Percentiles rank a stretch among this genome's conserved stretches.
phyloP scores from a whole-genome alignment of 2,888 invertebrate species.

The Dexiosoma caninum region DNA sequence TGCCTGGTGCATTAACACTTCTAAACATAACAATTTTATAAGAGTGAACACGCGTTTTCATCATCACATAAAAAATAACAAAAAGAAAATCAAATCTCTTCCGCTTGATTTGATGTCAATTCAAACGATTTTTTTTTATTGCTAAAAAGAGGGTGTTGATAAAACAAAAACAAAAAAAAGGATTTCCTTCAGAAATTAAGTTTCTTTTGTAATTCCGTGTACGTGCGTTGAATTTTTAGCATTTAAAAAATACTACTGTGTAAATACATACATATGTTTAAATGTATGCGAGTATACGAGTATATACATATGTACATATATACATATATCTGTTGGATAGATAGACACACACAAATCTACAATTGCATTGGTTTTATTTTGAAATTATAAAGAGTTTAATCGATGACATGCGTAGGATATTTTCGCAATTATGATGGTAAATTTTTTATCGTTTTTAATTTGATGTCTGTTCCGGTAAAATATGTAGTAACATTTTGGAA shows the following conservation, averaged over 20 bases:
- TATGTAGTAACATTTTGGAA: background rate
- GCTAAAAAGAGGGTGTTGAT: conserved; percentile 43
- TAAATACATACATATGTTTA: too few relatives aligned
- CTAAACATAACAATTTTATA: conserved; percentile 15
- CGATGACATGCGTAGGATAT: conserved; percentile 53
- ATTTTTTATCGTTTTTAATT: conserved; percentile 6
- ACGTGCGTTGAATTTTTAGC: background rate
- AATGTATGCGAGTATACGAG: too few relatives aligned
- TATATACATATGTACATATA: too few relatives aligned
- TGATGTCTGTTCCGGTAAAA: background rate
- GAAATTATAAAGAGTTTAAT: conserved; percentile 56
- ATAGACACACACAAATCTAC: too few relatives aligned
- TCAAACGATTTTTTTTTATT: conserved; percentile 22
- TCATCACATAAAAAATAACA: background rate
- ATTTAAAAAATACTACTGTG: background rate
- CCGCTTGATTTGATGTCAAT: conserved; percentile 50
- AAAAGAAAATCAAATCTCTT: conserved; percentile 27
- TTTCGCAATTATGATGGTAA: conserved; percentile 38
- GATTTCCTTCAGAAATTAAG: conserved; percentile 46
- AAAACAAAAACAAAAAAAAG: conserved; percentile 41
- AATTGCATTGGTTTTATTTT: background rate
- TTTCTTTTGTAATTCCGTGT: conserved; percentile 24
- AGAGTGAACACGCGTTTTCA: conserved; percentile 50
- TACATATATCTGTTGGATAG: background rate
- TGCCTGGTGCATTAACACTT: conserved; percentile 39